Evolutionary conservation across 1,140 invertebrate species (phyloP).

Genomic region (Semibalanus balanoides): DNA sequence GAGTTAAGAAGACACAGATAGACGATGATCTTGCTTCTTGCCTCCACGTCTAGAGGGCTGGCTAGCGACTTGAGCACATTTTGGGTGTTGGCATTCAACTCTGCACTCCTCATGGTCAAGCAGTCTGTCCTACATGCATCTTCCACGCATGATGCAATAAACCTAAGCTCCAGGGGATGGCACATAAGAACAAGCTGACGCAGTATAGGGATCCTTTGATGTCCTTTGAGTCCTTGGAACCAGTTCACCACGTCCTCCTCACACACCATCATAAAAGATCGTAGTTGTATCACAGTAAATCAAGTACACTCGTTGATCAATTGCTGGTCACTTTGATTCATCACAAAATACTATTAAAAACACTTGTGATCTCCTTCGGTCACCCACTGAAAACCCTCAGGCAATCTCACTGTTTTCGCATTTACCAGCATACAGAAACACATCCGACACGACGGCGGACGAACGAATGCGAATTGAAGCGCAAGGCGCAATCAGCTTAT

Average conservation of each 20-base stretch:
- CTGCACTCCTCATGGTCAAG: neutral
- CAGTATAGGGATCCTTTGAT: neutral
- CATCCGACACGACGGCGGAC: neutral
- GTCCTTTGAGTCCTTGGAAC: neutral
- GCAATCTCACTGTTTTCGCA: no score
- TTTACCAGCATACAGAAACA: neutral
- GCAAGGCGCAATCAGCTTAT: neutral
- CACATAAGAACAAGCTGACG: neutral
- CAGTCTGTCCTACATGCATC: neutral
- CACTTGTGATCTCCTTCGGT: neutral
- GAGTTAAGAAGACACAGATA: conserved; percentile 4
- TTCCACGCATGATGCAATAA: neutral
- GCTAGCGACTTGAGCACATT: neutral
- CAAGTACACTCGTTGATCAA: neutral
- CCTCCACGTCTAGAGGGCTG: neutral
- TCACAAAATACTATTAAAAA: neutral
- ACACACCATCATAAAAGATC: conserved; percentile 11
- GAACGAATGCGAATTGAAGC: neutral
- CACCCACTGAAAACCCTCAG: neutral
- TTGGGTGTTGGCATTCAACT: neutral
- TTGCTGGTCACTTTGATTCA: neutral
- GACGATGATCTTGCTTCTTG: neutral
- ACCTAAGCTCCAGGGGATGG: conserved; percentile 1
- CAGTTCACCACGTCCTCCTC: conserved; percentile 1
- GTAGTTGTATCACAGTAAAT: neutral